These are phyloP conservation scores for Drosophila truncata DNA, from an alignment of 1,140 invertebrate species.

Conservation along the genomic window DNA sequence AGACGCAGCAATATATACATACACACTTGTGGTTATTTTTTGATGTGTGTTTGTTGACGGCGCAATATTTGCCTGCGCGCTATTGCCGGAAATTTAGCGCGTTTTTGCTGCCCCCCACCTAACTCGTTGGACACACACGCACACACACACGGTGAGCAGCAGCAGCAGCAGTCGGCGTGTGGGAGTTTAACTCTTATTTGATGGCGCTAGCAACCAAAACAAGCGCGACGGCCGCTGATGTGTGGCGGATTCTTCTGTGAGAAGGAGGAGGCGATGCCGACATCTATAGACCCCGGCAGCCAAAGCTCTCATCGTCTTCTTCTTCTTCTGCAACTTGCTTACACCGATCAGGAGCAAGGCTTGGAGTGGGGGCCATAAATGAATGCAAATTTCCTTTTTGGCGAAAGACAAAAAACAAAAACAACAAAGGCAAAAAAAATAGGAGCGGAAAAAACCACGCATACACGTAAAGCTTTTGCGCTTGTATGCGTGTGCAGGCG, in stretches of 20 bases:
- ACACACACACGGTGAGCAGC: neutral
- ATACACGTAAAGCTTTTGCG: slow-evolving; percentile 18
- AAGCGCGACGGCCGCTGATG: slow-evolving; percentile 10
- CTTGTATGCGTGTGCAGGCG: neutral
- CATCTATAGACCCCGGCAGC: slow-evolving; percentile 5
- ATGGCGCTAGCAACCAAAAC: slow-evolving; percentile 6
- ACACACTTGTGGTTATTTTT: slow-evolving; percentile 40
- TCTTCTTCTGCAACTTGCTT: neutral
- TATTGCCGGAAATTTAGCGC: slow-evolving; percentile 40
- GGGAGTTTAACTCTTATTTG: neutral
- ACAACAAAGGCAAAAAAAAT: slow-evolving; percentile 28
- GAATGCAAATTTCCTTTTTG: slow-evolving; percentile 18
- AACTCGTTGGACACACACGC: slow-evolving; percentile 3
- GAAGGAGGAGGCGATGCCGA: slow-evolving; percentile 20
- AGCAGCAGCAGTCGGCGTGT: slow-evolving; percentile 2
- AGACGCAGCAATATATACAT: slow-evolving; percentile 17
- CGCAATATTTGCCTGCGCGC: slow-evolving; percentile 31
- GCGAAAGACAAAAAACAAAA: neutral
- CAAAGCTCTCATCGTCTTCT: slow-evolving; percentile 4
- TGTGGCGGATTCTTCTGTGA: slow-evolving; percentile 11
- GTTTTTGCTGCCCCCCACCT: slow-evolving; percentile 19
- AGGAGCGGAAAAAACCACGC: slow-evolving; percentile 47
- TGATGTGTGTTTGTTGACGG: slow-evolving; percentile 45
- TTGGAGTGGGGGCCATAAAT: slow-evolving; percentile 11
- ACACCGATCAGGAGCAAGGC: slow-evolving; percentile 5